Evolutionary conservation across 1,140 invertebrate species (phyloP).

Genomic region (Penaeus chinensis): DNA sequence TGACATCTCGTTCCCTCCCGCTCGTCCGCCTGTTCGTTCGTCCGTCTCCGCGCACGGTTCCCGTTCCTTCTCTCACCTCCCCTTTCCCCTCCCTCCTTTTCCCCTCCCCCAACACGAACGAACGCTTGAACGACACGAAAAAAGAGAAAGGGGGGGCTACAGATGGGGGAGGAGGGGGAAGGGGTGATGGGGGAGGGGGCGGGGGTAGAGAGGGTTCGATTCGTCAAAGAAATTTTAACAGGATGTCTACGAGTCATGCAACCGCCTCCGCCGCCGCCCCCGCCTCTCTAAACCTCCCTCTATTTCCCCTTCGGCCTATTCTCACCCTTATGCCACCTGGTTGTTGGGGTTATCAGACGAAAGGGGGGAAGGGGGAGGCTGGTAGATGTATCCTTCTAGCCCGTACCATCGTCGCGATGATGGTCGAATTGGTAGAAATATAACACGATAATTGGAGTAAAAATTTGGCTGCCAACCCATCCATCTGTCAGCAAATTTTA

Average conservation of each 20-base stretch:
- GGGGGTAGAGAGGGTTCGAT: not conserved
- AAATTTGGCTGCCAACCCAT: too few relatives aligned
- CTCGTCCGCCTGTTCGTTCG: too few relatives aligned
- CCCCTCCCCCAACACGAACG: conserved; percentile 19
- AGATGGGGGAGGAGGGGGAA: too few relatives aligned
- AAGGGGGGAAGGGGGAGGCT: not conserved
- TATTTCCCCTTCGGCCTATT: not conserved
- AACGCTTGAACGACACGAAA: conserved; percentile 7
- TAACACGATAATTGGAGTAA: not conserved
- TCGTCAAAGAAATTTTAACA: conserved; percentile 30
- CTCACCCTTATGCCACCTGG: not conserved
- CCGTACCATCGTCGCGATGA: not conserved
- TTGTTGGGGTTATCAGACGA: not conserved
- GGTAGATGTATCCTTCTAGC: not conserved
- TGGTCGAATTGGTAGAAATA: conserved; percentile 20
- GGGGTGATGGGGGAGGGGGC: too few relatives aligned
- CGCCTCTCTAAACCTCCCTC: not conserved
- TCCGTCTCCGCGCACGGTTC: too few relatives aligned
- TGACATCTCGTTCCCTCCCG: too few relatives aligned
- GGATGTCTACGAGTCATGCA: conserved; percentile 46
- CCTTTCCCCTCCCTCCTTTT: not conserved
- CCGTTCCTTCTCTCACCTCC: not conserved
- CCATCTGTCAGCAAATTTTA: too few relatives aligned
- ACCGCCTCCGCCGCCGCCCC: conserved; percentile 3
- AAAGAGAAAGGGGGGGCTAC: too few relatives aligned